Base-by-base conservation (phyloP, 2,888 invertebrate species). In the Ptychoptera albimana region DNA sequence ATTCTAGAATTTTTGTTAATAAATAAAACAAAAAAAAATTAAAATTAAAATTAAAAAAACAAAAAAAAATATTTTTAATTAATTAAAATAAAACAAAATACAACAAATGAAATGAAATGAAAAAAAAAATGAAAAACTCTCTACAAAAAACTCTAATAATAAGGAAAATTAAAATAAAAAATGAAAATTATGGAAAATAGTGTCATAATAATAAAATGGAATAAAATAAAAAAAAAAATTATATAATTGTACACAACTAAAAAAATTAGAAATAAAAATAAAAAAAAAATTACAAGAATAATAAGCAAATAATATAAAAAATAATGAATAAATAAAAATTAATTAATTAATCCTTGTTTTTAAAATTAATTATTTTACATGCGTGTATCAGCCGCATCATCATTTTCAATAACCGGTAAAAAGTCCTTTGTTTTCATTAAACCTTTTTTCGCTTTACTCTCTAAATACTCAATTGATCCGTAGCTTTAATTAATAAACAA, bases 391-490 rank as follows among this genome's bases (percentile, higher is more conserved):
- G 2, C 41, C 6, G 7, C 30, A 14, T 32, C 32, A 1, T 32
- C 16, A 35, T n/a, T 38, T 43, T 49, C 47, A 14, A 47, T 46
- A n/a, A 52, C 50, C 14, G 49, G 46, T 47, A 51, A 50, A 8
- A 52, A 23, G 23, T 23, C 46, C 29, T 51, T 49, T 44, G 40
- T 48, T 39, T 49, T 29, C 11, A 51, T 49, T 1, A 49, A 41
- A 8, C 12, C 15, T 7, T 51, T 52, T 45, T 53, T 53, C 41
- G 50, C 50, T 40, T 47, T 47, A 23, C 50, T 47, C 36, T 54
- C 53, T 36, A 52, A 47, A 31, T 56, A 59, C 40, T 64, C 64
- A 35, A 61, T 61, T 2, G 57, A 49, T 14, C 56, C 57, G 45
- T 64, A 64, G 2, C 65, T 64, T 43, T 1, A 50, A 48, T 10